Conservation (phyloP, 2,888 invertebrate genomes). For the Heteromurus nitidus region DNA sequence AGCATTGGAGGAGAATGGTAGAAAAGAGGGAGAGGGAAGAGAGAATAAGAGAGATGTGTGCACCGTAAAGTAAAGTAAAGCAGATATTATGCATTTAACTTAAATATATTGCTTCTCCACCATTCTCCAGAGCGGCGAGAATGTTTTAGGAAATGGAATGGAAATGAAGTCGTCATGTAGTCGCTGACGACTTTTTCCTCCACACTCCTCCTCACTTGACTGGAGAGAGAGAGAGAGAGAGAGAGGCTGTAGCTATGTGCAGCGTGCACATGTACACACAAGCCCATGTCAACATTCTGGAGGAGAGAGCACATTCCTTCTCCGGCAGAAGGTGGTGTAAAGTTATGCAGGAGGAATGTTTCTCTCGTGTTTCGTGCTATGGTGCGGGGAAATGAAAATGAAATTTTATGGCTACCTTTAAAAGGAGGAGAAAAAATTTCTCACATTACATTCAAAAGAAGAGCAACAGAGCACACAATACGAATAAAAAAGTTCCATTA, state of each 20-base stretch:
- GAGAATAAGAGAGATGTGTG: no score
- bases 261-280: slow-evolving; percentile 4
- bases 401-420: slow-evolving; percentile 71
- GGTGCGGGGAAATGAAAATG: slow-evolving; percentile 69
- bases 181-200: no score
- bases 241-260: no score
- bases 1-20: no score
- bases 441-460: slow-evolving; percentile 45
- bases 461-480: neutral
- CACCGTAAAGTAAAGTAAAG: no score
- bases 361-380: slow-evolving; percentile 5
- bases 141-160: slow-evolving; percentile 69
- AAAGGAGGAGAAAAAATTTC: slow-evolving; percentile 47
- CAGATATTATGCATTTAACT: slow-evolving; percentile 33
- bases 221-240: no score
- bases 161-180: slow-evolving; percentile 68
- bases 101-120: slow-evolving; percentile 34
- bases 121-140: slow-evolving; percentile 15
- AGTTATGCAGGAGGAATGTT: neutral
- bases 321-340: neutral
- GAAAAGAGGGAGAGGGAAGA: no score
- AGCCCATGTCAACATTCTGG: slow-evolving; percentile 9
- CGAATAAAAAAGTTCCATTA: neutral
- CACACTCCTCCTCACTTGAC: no score
- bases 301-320: no score